These are phyloP conservation scores for Parasteatoda tepidariorum DNA, from an alignment of 1,140 invertebrate species.

Conservation along the genomic window DNA sequence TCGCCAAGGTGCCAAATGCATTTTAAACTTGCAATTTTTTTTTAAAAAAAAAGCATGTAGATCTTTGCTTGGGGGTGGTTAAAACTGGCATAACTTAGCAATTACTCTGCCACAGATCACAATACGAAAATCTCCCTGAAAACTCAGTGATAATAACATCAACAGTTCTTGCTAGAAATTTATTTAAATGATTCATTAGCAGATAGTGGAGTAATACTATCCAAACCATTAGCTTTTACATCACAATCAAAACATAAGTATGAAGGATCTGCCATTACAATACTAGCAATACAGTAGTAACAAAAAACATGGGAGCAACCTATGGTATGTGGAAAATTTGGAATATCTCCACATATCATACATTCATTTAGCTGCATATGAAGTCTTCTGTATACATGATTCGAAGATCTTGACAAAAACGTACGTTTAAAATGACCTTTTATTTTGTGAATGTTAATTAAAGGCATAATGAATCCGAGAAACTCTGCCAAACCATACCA, in stretches of 20 bases:
- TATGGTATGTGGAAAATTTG: slow-evolving; percentile 36
- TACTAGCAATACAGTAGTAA: slow-evolving; percentile 46
- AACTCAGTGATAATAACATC: too few relatives aligned
- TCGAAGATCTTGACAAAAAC: slow-evolving; percentile 8
- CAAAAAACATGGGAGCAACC: slow-evolving; percentile 38
- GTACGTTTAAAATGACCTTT: slow-evolving; percentile 21
- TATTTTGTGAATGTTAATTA: slow-evolving; percentile 22
- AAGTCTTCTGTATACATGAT: neutral
- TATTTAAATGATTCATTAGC: neutral
- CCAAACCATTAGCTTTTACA: slow-evolving; percentile 34
- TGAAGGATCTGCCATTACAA: slow-evolving; percentile 21
- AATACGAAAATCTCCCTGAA: too few relatives aligned
- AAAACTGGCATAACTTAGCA: too few relatives aligned
- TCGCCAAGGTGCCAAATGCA: too few relatives aligned
- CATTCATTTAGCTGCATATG: slow-evolving; percentile 14
- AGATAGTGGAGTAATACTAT: slow-evolving; percentile 27
- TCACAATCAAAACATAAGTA: slow-evolving; percentile 41
- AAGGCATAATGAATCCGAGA: slow-evolving; percentile 24
- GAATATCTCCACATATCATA: slow-evolving; percentile 15
- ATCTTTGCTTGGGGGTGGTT: too few relatives aligned
- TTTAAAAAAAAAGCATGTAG: too few relatives aligned
- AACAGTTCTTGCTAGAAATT: too few relatives aligned
- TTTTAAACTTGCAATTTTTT: too few relatives aligned
- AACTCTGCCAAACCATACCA: slow-evolving; percentile 41
- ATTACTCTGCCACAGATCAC: too few relatives aligned